Base-by-base conservation (phyloP, 1,140 invertebrate genomes). In the Phocides pigmalion region DNA sequence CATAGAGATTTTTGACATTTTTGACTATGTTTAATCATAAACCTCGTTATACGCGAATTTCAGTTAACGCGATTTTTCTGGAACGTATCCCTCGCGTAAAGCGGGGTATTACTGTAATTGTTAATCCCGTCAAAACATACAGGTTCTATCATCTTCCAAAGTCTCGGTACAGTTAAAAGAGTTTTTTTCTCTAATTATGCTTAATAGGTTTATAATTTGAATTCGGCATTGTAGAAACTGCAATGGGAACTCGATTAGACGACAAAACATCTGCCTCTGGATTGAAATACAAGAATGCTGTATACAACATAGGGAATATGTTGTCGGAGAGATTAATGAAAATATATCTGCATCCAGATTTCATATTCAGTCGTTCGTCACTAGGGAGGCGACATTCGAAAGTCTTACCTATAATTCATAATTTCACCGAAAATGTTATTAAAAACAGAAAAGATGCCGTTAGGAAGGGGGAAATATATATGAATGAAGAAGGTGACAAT, bases 171-270 rank as follows among this genome's bases (percentile, higher is more conserved):
- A n/a, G n/a, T n/a, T n/a, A n/a, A n/a, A n/a, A n/a, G n/a, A n/a
- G n/a, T n/a, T n/a, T n/a, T n/a, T n/a, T n/a, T n/a, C n/a, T n/a
- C n/a, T n/a, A n/a, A n/a, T n/a, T n/a, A n/a, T n/a, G n/a, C n/a
- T n/a, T n/a, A n/a, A n/a, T n/a, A n/a, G n/a, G n/a, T n/a, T n/a
- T n/a, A n/a, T n/a, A n/a, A n/a, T n/a, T n/a, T n/a, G n/a, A n/a
- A n/a, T n/a, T n/a, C n/a, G n/a, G n/a, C n/a, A n/a, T 66, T 64
- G 12, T 63, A 89, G 86, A 88, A 75, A 78, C 79, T 47, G 82
- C 87, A 16, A 91, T 92, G 90, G 90, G 90, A 0, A 94, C 93
- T 12, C 64, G 73, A 59, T 41, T 81, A 49, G 62, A 64, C 54
- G 53, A 81, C 62, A 69, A 82, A 58, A 41, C 64, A 17, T 17